phyloP scores from a whole-genome alignment of 2,113 vertebrate species.

The Chlorodrepanis virens region DNA sequence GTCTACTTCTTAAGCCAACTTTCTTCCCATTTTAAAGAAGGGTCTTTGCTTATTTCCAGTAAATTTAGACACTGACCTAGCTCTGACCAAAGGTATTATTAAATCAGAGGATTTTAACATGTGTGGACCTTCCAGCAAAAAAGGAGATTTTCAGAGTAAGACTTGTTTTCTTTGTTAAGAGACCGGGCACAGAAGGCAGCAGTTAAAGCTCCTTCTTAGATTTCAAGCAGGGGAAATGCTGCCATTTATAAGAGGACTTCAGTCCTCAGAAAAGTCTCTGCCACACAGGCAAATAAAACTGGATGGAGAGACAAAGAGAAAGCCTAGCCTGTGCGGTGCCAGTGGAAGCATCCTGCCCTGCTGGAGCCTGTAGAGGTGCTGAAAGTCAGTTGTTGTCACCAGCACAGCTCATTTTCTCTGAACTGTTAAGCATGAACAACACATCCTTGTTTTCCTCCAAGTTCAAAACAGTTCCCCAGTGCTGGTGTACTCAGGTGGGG shows the following conservation, averaged over 20 bases:
- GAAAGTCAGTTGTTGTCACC: not conserved
- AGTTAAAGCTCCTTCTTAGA: not conserved
- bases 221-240: not conserved
- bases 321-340: not conserved
- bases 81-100: conserved; percentile 10
- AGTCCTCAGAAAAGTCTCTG: not conserved
- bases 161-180: not conserved
- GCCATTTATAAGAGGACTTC: not conserved
- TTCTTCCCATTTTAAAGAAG: conserved; percentile 12
- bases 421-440: not conserved
- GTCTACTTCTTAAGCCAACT: conserved; percentile 15
- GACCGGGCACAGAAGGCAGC: not conserved
- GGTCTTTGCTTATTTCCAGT: conserved; percentile 14
- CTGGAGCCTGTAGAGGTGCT: not conserved
- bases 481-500: not conserved
- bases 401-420: not conserved
- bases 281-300: not conserved
- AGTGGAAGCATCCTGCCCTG: not conserved
- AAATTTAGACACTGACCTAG: conserved; percentile 15
- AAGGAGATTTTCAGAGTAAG: not conserved
- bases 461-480: not conserved
- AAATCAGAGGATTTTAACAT: not conserved
- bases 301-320: not conserved
- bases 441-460: not conserved
- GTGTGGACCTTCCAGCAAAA: not conserved